phyloP scores from a whole-genome alignment of 53 echinoderm and acorn worm genomes.

The Holothuria scabra region DNA sequence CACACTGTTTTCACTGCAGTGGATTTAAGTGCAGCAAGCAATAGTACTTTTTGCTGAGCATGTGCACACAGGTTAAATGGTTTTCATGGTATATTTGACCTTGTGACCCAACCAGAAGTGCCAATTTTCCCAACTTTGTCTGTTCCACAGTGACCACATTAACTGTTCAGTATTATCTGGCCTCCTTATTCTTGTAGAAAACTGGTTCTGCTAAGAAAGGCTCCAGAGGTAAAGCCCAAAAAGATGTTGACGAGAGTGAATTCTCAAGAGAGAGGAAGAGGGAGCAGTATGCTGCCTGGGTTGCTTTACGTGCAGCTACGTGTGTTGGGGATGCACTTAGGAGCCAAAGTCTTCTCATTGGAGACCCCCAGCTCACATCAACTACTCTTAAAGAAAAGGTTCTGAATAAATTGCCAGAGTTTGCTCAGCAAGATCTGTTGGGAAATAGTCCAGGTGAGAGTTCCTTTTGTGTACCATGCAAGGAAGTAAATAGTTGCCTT shows the following conservation, averaged over 20 bases:
- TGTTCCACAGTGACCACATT: no score
- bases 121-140: no score
- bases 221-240: constrained; percentile 32
- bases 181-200: not conserved
- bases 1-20: no score
- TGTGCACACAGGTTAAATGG: no score
- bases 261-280: constrained; percentile 61
- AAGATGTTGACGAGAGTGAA: constrained; percentile 44
- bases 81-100: no score
- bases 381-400: constrained; percentile 67
- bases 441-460: constrained; percentile 52
- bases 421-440: constrained; percentile 77
- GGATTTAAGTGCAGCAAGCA: no score
- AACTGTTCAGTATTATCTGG: no score
- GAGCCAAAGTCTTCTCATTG: constrained; percentile 77
- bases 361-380: constrained; percentile 84
- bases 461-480: no score
- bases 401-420: constrained; percentile 70
- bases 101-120: no score
- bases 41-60: no score
- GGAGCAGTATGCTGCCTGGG: constrained; percentile 85
- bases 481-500: no score
- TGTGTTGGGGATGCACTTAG: constrained; percentile 73
- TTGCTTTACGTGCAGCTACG: constrained; percentile 76
- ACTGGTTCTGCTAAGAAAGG: constrained; percentile 30